phyloP scores from a whole-genome alignment of 2,113 vertebrate genomes.

The Ahaetulla prasina region DNA sequence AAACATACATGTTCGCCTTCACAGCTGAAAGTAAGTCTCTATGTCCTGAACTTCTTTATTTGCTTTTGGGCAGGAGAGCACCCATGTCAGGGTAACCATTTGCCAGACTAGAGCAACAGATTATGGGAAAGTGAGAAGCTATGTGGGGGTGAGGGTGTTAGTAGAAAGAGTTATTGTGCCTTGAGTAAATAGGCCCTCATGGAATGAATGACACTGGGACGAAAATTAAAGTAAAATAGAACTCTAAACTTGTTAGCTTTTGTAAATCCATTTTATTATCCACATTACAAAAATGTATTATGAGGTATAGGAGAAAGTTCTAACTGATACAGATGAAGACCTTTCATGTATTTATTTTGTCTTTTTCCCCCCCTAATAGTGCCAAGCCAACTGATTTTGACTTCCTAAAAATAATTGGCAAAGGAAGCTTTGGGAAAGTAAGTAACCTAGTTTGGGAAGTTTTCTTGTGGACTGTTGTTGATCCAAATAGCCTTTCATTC shows the following conservation, averaged over 20 bases:
- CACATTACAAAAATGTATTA: not conserved
- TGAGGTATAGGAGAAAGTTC: not conserved
- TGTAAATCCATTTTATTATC: not conserved
- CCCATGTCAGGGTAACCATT: not conserved
- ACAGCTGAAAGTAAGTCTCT: not conserved
- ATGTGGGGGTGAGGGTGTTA: not conserved
- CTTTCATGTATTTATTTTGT: conserved; percentile 30
- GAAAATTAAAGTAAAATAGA: not conserved
- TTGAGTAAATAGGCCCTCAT: not conserved
- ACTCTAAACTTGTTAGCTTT: not conserved
- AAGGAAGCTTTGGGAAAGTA: conserved; percentile 80
- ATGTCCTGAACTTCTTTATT: not conserved
- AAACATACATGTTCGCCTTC: not conserved
- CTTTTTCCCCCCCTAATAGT: conserved; percentile 53
- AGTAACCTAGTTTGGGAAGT: conserved; percentile 37
- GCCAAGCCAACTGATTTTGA: conserved; percentile 80
- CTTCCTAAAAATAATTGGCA: conserved; percentile 80
- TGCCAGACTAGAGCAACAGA: not conserved
- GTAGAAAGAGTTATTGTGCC: not conserved
- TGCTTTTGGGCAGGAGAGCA: not conserved
- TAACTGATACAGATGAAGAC: not conserved
- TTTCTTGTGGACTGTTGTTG: not conserved
- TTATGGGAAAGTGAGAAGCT: not conserved
- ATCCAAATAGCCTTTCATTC: not conserved
- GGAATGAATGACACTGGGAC: not conserved